Conservation (phyloP, 2,113 vertebrate species). For the Scartelaos histophorus region DNA sequence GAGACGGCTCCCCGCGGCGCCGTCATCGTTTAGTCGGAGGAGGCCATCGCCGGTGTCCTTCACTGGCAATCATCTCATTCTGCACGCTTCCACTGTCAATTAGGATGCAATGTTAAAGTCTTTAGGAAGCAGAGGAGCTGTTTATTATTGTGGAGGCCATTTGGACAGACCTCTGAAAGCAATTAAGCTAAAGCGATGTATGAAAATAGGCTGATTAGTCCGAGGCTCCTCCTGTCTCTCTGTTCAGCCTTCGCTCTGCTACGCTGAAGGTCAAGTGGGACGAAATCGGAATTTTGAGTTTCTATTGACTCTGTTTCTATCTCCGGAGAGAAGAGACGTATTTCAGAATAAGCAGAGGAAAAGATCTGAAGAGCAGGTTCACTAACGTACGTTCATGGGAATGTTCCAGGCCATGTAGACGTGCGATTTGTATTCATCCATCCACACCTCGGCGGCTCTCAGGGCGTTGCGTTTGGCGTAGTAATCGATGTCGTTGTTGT, state of each 20-base stretch:
- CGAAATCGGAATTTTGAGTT: slow-evolving; percentile 66
- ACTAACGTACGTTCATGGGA: slow-evolving; percentile 89
- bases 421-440: slow-evolving; percentile 97
- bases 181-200: slow-evolving; percentile 63
- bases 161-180: slow-evolving; percentile 61
- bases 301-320: slow-evolving; percentile 47
- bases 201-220: slow-evolving; percentile 58
- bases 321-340: slow-evolving; percentile 18
- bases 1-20: neutral
- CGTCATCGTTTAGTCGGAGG: slow-evolving; percentile 18
- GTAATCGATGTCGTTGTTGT: slow-evolving; percentile 98
- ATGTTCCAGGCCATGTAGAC: slow-evolving; percentile 99
- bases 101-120: slow-evolving; percentile 54
- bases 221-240: slow-evolving; percentile 35
- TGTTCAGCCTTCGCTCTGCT: slow-evolving; percentile 26
- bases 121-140: slow-evolving; percentile 57
- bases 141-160: slow-evolving; percentile 60
- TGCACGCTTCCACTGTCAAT: slow-evolving; percentile 45
- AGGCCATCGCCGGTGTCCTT: slow-evolving; percentile 38
- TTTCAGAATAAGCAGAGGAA: slow-evolving; percentile 43
- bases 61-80: slow-evolving; percentile 45
- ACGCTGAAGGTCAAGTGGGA: slow-evolving; percentile 63
- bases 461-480: slow-evolving; percentile 95
- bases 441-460: slow-evolving; percentile 96
- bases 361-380: slow-evolving; percentile 1